These are phyloP conservation scores for Scaptomyza hsui DNA, from an alignment of 1,140 invertebrate genomes.

Conservation along the genomic window DNA sequence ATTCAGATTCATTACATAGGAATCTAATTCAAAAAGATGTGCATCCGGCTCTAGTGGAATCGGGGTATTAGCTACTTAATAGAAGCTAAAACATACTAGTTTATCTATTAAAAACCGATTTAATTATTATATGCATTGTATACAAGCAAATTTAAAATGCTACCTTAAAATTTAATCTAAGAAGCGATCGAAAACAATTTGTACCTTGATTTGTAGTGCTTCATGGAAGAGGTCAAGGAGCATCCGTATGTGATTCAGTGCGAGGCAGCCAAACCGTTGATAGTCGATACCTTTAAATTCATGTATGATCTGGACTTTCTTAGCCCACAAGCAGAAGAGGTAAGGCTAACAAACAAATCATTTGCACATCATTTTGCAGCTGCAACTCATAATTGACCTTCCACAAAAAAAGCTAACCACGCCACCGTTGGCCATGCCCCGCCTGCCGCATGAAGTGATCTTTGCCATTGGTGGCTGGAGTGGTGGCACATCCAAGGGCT, in stretches of 20 bases:
- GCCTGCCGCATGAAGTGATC: slow-evolving; percentile 89
- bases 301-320: slow-evolving; percentile 87
- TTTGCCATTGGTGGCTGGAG: slow-evolving; percentile 93
- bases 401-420: slow-evolving; percentile 85
- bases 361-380: slow-evolving; percentile 25
- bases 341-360: slow-evolving; percentile 39
- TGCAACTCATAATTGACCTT: slow-evolving; percentile 47
- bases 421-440: slow-evolving; percentile 86
- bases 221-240: slow-evolving; percentile 87
- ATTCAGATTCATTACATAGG: no score
- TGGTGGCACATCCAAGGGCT: slow-evolving; percentile 90
- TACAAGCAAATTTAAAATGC: no score
- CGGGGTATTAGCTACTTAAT: no score
- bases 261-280: slow-evolving; percentile 87
- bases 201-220: slow-evolving; percentile 81
- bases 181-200: no score
- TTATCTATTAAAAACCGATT: no score
- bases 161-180: no score
- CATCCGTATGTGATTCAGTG: slow-evolving; percentile 87
- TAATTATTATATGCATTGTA: no score
- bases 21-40: no score
- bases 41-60: no score
- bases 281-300: slow-evolving; percentile 87
- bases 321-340: slow-evolving; percentile 84
- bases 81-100: no score